Base-by-base conservation (phyloP, 2,113 vertebrate genomes). In the Sander lucioperca region DNA sequence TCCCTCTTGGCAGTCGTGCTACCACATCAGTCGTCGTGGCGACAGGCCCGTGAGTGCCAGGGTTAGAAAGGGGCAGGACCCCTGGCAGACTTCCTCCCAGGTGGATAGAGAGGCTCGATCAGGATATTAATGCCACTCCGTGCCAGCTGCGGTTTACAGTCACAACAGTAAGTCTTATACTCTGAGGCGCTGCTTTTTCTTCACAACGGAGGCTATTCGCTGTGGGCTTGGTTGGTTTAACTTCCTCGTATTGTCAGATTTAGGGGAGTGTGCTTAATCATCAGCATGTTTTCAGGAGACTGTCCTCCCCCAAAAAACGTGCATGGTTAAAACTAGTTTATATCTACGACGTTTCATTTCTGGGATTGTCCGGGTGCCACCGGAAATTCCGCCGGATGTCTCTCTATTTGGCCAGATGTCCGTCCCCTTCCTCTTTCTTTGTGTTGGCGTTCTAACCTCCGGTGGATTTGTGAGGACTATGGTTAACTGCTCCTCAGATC, bases 41-140 rank as follows among this genome's bases (percentile, higher is more conserved):
- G 19, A 81, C 79, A 78, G 73, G 25, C 67, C 23, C 12, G 53
- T 53, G 57, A 77, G 91, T 82, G 86, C 80, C 75, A 69, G 76
- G 61, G 74, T 66, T 21, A 27, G 69, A 76, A 85, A 54, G 73
- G 88, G 88, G 70, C 89, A 74, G 79, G 74, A 76, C 81, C 86
- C 77, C 83, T 87, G 84, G 87, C 91, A 88, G 19, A 86, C 81
- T 53, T 90, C 80, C 85, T 79, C 74, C 70, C 66, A 72, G 61
- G 85, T 80, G 84, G 84, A 85, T 58, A 65, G 72, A 80, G 56
- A 70, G 45, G 70, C 74, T 54, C 23, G 12, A 64, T 73, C 47
- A 48, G 82, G 86, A 88, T 64, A 78, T 91, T 83, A 63, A 93
- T 94, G 92, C 92, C 87, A 72, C 86, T 93, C 79, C 88, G 84